Conservation (phyloP, 1,140 invertebrate species). For the Leptopilina boulardi region DNA sequence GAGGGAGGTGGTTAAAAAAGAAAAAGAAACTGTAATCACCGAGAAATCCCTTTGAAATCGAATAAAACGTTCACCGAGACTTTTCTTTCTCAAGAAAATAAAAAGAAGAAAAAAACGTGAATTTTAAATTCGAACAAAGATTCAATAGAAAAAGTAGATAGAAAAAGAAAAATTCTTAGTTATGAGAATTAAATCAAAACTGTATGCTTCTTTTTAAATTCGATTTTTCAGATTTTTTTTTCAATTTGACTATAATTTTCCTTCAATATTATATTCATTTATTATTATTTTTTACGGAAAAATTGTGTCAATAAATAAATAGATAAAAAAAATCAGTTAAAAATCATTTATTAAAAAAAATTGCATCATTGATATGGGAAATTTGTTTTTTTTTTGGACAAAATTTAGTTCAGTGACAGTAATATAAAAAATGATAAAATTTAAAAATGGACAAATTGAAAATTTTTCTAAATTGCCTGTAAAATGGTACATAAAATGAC, state of each 20-base stretch:
- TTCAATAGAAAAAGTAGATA: neutral
- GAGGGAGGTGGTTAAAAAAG: neutral
- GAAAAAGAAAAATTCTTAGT: neutral
- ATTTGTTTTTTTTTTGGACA: no score
- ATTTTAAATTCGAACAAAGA: conserved; percentile 18
- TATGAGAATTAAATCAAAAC: neutral
- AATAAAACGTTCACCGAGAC: conserved; percentile 19
- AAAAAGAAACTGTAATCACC: conserved; percentile 42
- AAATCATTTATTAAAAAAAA: no score
- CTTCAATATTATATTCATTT: no score
- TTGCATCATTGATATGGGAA: no score
- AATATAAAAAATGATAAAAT: neutral
- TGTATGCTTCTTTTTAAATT: neutral
- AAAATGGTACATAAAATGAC: neutral
- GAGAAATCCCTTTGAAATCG: conserved; percentile 44
- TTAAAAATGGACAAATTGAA: neutral
- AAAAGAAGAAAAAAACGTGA: neutral
- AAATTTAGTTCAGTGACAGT: no score
- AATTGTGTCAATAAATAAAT: no score
- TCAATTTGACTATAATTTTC: no score
- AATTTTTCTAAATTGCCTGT: conserved; percentile 37
- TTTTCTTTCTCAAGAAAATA: neutral
- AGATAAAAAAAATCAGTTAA: no score
- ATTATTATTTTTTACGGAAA: no score
- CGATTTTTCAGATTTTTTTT: neutral